These are phyloP conservation scores for Drosophila jambulina DNA, from an alignment of 1,140 invertebrate genomes.

Conservation along the genomic window DNA sequence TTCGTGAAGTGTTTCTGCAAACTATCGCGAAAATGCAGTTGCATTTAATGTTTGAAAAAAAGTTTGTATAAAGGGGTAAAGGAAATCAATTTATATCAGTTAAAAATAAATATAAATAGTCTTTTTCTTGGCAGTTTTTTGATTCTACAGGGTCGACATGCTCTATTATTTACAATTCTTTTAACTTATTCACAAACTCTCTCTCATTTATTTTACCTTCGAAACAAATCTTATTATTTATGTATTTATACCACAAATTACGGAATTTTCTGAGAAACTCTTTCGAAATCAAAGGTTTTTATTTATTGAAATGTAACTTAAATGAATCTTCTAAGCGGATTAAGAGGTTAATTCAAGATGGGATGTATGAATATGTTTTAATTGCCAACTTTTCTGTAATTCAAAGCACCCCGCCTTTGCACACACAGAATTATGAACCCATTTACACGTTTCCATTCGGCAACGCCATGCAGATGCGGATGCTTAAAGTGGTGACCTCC, in stretches of 20 bases:
- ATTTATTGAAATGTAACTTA: neutral
- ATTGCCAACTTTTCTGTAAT: neutral
- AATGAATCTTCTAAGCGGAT: neutral
- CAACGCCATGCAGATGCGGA: constrained; percentile 18
- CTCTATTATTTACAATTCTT: no score
- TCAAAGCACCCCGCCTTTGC: neutral
- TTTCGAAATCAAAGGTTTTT: neutral
- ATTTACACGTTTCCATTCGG: constrained; percentile 30
- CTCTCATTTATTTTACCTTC: no score
- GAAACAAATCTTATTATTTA: no score
- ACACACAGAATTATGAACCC: constrained; percentile 9
- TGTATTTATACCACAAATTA: neutral
- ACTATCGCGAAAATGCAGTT: neutral
- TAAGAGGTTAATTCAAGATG: neutral
- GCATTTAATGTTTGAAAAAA: neutral
- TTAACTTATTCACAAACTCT: no score
- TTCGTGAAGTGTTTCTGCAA: constrained; percentile 11
- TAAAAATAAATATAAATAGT: neutral
- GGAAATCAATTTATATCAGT: no score
- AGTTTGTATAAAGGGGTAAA: neutral
- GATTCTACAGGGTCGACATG: neutral
- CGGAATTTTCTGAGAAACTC: neutral
- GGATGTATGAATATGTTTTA: neutral
- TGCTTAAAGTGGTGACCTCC: constrained; percentile 22
- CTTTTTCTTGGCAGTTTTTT: neutral